Percentiles rank a stretch among this genome's conserved stretches.
Conservation (phyloP, 2,113 vertebrate genomes). For the Hippotragus niger region DNA sequence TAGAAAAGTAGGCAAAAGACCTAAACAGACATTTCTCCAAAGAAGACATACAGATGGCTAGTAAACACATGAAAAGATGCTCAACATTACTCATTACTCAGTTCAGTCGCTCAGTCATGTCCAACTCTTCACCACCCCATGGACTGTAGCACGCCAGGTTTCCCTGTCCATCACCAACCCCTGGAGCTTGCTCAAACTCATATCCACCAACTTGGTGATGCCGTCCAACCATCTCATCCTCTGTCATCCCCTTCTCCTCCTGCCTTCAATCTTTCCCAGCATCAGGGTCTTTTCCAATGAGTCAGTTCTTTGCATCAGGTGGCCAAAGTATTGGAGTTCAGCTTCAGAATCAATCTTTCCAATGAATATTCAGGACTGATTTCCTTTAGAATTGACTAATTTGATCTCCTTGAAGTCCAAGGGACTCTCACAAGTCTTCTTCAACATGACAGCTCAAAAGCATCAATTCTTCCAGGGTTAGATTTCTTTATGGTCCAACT, state of each 20-base stretch:
- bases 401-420: background rate
- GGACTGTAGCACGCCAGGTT: background rate
- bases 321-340: background rate
- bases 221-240: background rate
- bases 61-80: background rate
- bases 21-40: background rate
- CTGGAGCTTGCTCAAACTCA: background rate
- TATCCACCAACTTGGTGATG: background rate
- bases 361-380: background rate
- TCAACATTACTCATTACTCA: background rate
- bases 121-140: background rate
- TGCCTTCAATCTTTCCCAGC: background rate
- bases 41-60: background rate
- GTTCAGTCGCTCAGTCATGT: background rate
- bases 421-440: background rate
- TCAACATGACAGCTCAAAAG: background rate
- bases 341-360: background rate
- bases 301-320: background rate
- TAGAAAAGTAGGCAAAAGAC: background rate
- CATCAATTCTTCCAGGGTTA: background rate
- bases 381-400: background rate
- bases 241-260: background rate
- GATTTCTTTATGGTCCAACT: background rate
- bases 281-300: background rate
- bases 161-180: background rate